Conservation (phyloP, 2,797 vertebrate species). For the Echeneis naucrates region DNA sequence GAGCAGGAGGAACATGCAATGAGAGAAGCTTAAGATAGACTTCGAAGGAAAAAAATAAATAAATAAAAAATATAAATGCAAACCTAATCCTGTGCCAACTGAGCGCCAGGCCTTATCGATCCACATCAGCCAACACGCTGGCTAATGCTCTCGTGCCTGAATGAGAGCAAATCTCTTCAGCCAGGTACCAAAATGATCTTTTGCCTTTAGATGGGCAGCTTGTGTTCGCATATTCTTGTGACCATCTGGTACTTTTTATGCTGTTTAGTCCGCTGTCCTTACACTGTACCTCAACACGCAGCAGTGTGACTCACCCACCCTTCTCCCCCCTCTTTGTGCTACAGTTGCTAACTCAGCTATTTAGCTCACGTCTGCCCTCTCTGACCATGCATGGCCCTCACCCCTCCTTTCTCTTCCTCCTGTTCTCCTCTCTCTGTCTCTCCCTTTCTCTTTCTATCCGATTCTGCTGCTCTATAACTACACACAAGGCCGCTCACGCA, state of each 20-base stretch:
- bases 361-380: constrained; percentile 82
- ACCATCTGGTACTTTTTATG: background rate
- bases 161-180: constrained; percentile 16
- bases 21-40: background rate
- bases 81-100: background rate
- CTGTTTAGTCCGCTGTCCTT: constrained; percentile 62
- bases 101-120: background rate
- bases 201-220: background rate
- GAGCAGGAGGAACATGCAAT: background rate
- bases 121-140: background rate
- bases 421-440: constrained; percentile 26
- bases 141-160: constrained; percentile 7
- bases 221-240: background rate
- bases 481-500: constrained; percentile 30
- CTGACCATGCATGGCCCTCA: constrained; percentile 71
- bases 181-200: constrained; percentile 10
- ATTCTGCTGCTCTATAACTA: constrained; percentile 37
- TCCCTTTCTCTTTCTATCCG: constrained; percentile 13
- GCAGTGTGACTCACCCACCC: constrained; percentile 74
- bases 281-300: constrained; percentile 73
- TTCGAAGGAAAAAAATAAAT: background rate
- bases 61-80: too few species aligned
- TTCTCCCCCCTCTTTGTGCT: constrained; percentile 46
- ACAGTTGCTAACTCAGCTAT: constrained; percentile 79
- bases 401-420: constrained; percentile 48